These are phyloP conservation scores for Xanthorhoe designata DNA, from an alignment of 2,888 invertebrate genomes.

Conservation along the genomic window DNA sequence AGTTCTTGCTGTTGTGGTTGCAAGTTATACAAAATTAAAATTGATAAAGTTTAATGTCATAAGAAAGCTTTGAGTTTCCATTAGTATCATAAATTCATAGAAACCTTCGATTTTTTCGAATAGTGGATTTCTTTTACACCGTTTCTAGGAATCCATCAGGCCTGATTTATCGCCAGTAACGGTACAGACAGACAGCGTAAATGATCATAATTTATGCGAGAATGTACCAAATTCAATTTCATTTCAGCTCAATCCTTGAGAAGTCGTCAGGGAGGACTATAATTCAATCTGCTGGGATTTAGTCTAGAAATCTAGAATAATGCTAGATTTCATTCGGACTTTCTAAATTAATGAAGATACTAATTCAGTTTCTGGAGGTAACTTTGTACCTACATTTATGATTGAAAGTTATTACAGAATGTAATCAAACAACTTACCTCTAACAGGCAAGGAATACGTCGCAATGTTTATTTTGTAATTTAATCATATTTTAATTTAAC, in stretches of 20 bases:
- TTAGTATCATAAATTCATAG: slow-evolving; percentile 3
- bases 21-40: too few species aligned
- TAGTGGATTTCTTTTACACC: not conserved
- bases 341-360: too few species aligned
- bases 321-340: too few species aligned
- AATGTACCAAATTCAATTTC: slow-evolving; percentile 3
- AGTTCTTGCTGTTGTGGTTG: too few species aligned
- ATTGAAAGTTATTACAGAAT: not conserved
- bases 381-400: too few species aligned
- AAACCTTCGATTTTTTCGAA: not conserved
- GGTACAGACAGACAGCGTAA: slow-evolving; percentile 1
- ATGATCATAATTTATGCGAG: not conserved
- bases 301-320: not conserved
- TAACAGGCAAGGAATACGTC: not conserved
- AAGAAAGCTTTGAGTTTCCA: not conserved
- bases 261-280: not conserved
- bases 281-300: not conserved
- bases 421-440: not conserved
- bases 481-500: too few species aligned
- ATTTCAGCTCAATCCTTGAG: not conserved
- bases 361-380: too few species aligned
- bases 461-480: not conserved
- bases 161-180: slow-evolving; percentile 5
- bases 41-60: too few species aligned
- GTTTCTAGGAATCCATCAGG: slow-evolving; percentile 5